Conservation (phyloP, 2,888 invertebrate species). For the Catocala nupta region DNA sequence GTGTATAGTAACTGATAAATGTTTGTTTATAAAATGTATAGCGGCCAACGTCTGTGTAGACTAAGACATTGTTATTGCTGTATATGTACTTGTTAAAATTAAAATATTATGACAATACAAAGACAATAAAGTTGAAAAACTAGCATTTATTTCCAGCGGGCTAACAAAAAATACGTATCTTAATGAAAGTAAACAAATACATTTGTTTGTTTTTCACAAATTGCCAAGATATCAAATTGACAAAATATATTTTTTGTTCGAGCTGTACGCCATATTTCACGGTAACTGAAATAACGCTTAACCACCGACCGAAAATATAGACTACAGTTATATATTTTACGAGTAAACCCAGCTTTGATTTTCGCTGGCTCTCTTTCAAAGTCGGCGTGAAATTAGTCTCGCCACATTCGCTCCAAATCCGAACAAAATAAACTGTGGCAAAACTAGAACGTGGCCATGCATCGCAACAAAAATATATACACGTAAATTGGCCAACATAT, state of each 20-base stretch:
- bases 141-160: neutral
- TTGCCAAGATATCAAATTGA: conserved; percentile 36
- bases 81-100: neutral
- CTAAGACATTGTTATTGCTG: neutral
- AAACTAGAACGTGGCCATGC: conserved; percentile 36
- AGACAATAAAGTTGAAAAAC: conserved; percentile 6
- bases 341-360: conserved; percentile 61
- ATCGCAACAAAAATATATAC: conserved; percentile 16
- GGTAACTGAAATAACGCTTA: conserved; percentile 40
- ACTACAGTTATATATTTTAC: conserved; percentile 44
- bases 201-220: conserved; percentile 28
- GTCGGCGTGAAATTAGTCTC: conserved; percentile 67
- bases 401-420: conserved; percentile 56
- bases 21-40: too few species aligned
- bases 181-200: conserved; percentile 5
- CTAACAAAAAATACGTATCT: neutral
- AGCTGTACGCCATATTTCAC: conserved; percentile 38
- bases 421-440: conserved; percentile 54
- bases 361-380: conserved; percentile 62
- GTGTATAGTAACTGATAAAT: conserved; percentile 1
- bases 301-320: conserved; percentile 48
- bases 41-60: neutral
- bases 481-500: conserved; percentile 6
- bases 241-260: conserved; percentile 33
- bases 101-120: conserved; percentile 1